Percentiles rank a stretch among this genome's conserved stretches.
These are phyloP conservation scores for Euglossa dilemma DNA, from an alignment of 1,140 invertebrate species.

Conservation along the genomic window DNA sequence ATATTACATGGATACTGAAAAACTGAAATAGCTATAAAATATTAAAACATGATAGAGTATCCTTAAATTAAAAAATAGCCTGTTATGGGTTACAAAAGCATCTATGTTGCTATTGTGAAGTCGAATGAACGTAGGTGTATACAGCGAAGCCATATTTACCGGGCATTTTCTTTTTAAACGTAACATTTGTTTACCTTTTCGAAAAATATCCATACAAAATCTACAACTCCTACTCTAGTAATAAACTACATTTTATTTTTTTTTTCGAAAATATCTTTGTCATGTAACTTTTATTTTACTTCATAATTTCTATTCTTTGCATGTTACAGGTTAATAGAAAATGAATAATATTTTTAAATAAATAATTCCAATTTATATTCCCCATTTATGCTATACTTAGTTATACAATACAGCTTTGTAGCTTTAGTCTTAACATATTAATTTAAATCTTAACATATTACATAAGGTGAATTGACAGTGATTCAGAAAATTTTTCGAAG, in stretches of 20 bases:
- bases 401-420: too few species aligned
- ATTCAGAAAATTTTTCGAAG: too few species aligned
- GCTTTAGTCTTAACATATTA: too few species aligned
- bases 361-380: too few species aligned
- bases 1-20: background rate
- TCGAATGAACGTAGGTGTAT: background rate
- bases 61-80: background rate
- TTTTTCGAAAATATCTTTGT: background rate
- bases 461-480: too few species aligned
- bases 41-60: background rate
- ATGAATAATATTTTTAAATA: too few species aligned
- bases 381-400: too few species aligned
- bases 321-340: too few species aligned
- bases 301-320: too few species aligned
- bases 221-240: background rate
- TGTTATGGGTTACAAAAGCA: background rate
- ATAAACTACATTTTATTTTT: background rate
- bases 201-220: too few species aligned
- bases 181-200: background rate
- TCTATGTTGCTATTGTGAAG: background rate
- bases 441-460: too few species aligned
- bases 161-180: background rate
- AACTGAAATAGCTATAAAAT: background rate
- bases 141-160: background rate
- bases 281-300: too few species aligned